These are phyloP conservation scores for Nesometra sesokonis DNA, from an alignment of 35 echinoderm and acorn worm genomes.

Conservation along the genomic window DNA sequence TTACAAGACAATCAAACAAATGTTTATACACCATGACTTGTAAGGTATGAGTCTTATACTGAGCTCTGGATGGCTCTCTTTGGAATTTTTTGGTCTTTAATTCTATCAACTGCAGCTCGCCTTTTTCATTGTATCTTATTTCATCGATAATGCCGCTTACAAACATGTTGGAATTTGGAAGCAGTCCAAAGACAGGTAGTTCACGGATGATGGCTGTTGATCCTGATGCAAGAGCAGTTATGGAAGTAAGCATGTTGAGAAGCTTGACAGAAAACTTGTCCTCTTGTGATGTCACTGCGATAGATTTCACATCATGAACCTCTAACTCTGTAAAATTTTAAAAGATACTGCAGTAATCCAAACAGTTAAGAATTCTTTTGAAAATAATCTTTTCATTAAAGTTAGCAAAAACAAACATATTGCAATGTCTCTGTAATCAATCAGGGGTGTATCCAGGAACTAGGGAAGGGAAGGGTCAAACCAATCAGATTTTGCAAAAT, in stretches of 20 bases:
- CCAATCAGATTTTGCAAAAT: no score
- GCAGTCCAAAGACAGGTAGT: slow-evolving; percentile 65
- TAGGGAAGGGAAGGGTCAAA: no score
- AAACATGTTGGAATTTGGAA: slow-evolving; percentile 25
- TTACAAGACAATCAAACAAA: slow-evolving; percentile 54
- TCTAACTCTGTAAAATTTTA: slow-evolving; percentile 44
- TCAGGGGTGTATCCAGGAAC: no score
- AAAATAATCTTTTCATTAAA: no score
- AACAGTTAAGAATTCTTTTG: no score
- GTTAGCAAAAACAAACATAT: no score
- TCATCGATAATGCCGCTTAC: slow-evolving; percentile 68
- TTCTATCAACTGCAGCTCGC: slow-evolving; percentile 52
- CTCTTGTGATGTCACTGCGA: slow-evolving; percentile 37
- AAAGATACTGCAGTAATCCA: not conserved
- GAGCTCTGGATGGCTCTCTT: slow-evolving; percentile 30
- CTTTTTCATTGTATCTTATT: slow-evolving; percentile 40
- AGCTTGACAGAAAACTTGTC: slow-evolving; percentile 60
- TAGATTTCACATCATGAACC: slow-evolving; percentile 52
- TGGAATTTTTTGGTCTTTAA: slow-evolving; percentile 66
- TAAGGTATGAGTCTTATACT: slow-evolving; percentile 50
- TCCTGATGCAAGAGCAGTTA: slow-evolving; percentile 32
- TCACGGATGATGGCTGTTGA: slow-evolving; percentile 27
- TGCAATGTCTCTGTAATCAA: no score
- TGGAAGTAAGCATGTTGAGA: slow-evolving; percentile 46
- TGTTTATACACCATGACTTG: slow-evolving; percentile 64